Evolutionary conservation across 2,888 invertebrate genomes (phyloP), one percentile per base, ranked within the genome.

Genomic region (Strigamia crassipes): DNA sequence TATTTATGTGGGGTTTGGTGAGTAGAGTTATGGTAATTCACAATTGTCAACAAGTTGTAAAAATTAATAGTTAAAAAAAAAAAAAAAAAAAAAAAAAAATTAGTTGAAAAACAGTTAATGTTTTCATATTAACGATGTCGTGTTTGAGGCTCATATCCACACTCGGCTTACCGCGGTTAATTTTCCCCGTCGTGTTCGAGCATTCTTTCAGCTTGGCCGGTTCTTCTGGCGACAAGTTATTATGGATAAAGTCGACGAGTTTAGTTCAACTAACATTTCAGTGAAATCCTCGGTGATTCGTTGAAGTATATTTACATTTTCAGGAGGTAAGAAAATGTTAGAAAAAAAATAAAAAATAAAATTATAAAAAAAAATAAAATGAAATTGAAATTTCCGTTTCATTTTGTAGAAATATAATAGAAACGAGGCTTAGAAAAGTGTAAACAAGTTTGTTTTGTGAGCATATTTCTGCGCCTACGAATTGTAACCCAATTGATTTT

Each of bases 11-110:
- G 10, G 42, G 42, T 34, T 4, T 46, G 5, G 15, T 3, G 61
- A 21, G 2, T 10, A 15, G 34, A 34, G 23, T 61, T 61, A 61
- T 61, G 61, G 23, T 61, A 61, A 61, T 61, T 61, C 61, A 9
- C 23, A 61, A n/a, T 61, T 61, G 61, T 61, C 61, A 61, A 61
- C 61, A 61, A 61, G 61, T 61, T 61, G 61, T 61, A 61, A 61
- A 61, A 46, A 18, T 61, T 12, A 12, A 61, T 5, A 61, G 18
- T 3, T 8, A 61, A 61, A 51, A 51, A 51, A 51, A 51, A n/a
- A 13, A n/a, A 51, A 34, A 34, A 34, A 34, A 61, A 61, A 51
- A 51, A 51, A 51, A 51, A n/a, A 13, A n/a, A 51, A 34, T 2
- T 46, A 34, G 42, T 46, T 15, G 42, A 46, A 46, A 46, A 46